Base-by-base conservation (phyloP, 2,797 vertebrate species). In the Gallinago stenura region DNA sequence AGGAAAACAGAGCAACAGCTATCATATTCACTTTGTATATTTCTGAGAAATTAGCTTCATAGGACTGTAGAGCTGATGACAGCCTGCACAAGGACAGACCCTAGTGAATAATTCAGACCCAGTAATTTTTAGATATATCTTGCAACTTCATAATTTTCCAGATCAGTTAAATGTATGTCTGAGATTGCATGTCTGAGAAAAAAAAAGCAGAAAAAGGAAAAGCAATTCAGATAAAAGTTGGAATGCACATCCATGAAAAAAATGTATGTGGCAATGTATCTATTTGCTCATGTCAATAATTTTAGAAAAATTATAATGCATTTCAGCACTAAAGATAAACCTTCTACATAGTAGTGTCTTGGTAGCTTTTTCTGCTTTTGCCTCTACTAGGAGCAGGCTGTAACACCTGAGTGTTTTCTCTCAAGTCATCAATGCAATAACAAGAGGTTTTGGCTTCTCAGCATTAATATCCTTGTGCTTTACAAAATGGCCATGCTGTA, bases 401-500 rank as follows among this genome's bases (percentile, higher is more conserved):
- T n/a, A 83, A 75, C 45, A 60, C 30, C 28, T 15, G 62, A 57
- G 37, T 35, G 51, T 37, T 92, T 65, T 71, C 83, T 83, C 25
- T 66, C 35, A 62, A 76, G 50, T n/a, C 43, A 78, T 37, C 39
- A 69, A 16, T 31, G 39, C 37, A 65, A 17, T 15, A 62, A 39
- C 0, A 1, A 72, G 46, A 83, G 31, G 20, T 22, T 72, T 56
- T 46, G 76, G 46, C 51, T 65, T 75, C 82, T 81, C 46, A 51
- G 76, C 26, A 26, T 50, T 43, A 54, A 8, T 5, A 76, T 24
- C 48, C 35, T 24, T 39, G 9, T 66, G 78, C 46, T 81, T 76
- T 87, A 51, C 87, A 95, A 91, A 95, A 93, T 76, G 85, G 84
- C 85, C 91, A 90, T 35, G 7, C 16, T 39, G 33, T 56, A 80